Percentiles rank a stretch among this genome's conserved stretches.
Evolutionary conservation across 2,888 invertebrate genomes (phyloP).

Genomic region (Lordiphosa fenestrarum): DNA sequence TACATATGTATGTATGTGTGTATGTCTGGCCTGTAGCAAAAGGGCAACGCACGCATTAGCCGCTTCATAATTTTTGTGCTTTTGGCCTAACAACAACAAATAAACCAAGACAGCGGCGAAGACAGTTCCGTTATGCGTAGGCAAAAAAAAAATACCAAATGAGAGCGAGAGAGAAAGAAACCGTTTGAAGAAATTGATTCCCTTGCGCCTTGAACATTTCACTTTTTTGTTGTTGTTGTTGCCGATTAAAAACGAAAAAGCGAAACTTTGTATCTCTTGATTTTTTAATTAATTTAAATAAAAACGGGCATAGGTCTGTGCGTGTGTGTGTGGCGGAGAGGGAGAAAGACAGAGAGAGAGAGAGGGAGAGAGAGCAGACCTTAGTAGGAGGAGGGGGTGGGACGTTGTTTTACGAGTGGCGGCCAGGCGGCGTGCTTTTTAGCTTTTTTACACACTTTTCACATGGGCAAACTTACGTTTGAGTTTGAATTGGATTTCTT

Average conservation of each 20-base stretch:
- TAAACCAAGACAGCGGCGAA: conserved; percentile 28
- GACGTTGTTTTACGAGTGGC: not conserved
- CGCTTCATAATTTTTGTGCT: conserved; percentile 42
- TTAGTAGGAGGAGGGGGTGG: too few species aligned
- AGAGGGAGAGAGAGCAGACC: conserved; percentile 13
- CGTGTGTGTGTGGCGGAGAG: conserved; percentile 15
- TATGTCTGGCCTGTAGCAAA: conserved; percentile 57
- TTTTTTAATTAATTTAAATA: conserved; percentile 59
- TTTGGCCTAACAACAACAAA: conserved; percentile 44
- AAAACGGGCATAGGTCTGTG: conserved; percentile 14
- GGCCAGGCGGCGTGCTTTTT: conserved; percentile 1
- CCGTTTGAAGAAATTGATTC: conserved; percentile 57
- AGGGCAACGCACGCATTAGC: conserved; percentile 69
- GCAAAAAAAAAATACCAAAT: conserved; percentile 34
- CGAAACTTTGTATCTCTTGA: conserved; percentile 56
- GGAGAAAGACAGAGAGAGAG: conserved; percentile 16
- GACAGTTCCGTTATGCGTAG: conserved; percentile 59
- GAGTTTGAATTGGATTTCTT: conserved; percentile 24
- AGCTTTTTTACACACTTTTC: conserved; percentile 17
- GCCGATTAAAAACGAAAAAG: conserved; percentile 45
- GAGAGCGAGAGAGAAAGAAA: conserved; percentile 37
- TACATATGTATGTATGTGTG: conserved; percentile 21
- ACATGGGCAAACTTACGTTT: conserved; percentile 28
- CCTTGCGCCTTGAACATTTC: conserved; percentile 67
- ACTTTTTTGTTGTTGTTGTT: conserved; percentile 57